Base-by-base conservation (phyloP, 2,113 vertebrate species). In the Apteryx mantelli region DNA sequence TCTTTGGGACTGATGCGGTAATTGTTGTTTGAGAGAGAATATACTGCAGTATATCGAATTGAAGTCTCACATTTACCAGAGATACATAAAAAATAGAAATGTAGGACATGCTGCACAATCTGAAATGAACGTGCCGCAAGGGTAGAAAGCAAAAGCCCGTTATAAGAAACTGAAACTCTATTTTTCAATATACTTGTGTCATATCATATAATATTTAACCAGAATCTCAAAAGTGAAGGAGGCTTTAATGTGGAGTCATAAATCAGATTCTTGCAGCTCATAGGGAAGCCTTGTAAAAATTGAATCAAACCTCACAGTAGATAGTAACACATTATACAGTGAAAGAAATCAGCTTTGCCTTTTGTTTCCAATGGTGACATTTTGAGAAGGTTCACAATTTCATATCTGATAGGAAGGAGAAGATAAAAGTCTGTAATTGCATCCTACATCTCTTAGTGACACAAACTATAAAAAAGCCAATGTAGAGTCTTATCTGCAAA, bases 181-280 rank as follows among this genome's bases (percentile, higher is more conserved):
- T 95, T 92, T 96, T 96, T 96, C 94, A 91, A 80, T 91, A 91
- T 96, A 82, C 88, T 96, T 80, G 65, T 96, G 95, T 96, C 92
- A 82, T 95, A 93, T 96, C 92, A 80, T 77, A 89, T 96, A 95
- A 96, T 95, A 96, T 95, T 97, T 97, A 97, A 93, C 83, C 84
- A 97, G 86, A 87, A 87, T 85, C 96, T 97, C 70, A 91, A 77
- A 96, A 95, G 89, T 82, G 77, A 93, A 91, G 70, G 44, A 87
- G 34, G 34, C 70, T 95, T 97, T 97, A 89, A 95, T 93, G 70
- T 82, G 32, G 78, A 58, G 63, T 94, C 81, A 91, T 95, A 96
- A 97, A 97, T 95, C 89, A 97, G 86, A 74, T 93, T 87, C 74
- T 96, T 95, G 48, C 63, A 89, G 81, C 58, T 93, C 70, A 82